phyloP scores from a whole-genome alignment of 2,888 invertebrate species.

The Germaria angustata region DNA sequence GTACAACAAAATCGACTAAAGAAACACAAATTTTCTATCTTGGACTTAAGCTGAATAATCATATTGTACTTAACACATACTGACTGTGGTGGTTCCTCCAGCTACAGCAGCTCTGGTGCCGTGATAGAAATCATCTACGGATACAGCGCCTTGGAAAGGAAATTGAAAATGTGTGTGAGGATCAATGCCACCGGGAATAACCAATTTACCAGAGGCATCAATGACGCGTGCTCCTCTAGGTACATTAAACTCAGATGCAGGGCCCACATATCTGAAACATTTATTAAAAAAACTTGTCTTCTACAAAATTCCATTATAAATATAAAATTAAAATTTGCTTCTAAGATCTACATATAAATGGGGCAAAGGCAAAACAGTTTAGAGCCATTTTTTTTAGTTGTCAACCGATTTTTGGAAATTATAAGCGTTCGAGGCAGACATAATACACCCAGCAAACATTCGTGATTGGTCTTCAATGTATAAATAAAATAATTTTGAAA shows the following conservation, averaged over 20 bases:
- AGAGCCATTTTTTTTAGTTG: no score
- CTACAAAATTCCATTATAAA: no score
- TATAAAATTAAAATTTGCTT: no score
- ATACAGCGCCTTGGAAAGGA: conserved; percentile 93
- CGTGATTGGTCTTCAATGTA: no score
- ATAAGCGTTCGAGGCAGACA: no score
- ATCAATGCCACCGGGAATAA: conserved; percentile 98
- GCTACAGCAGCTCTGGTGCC: conserved; percentile 98
- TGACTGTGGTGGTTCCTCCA: conserved; percentile 98
- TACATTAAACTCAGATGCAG: conserved; percentile 76
- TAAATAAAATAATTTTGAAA: no score
- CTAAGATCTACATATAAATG: no score
- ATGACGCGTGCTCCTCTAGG: conserved; percentile 96
- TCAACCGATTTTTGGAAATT: no score
- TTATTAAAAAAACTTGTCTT: no score
- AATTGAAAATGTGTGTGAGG: conserved; percentile 97
- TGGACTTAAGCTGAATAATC: not conserved
- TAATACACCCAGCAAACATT: no score
- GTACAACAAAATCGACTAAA: conserved; percentile 93
- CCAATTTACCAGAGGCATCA: conserved; percentile 94
- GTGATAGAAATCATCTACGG: conserved; percentile 97
- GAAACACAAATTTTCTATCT: not conserved
- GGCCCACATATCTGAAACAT: conserved; percentile 75
- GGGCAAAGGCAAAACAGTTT: no score
- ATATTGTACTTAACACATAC: conserved; percentile 81